Conservation (phyloP, 2,888 invertebrate species). For the Scaptomyza parva region DNA sequence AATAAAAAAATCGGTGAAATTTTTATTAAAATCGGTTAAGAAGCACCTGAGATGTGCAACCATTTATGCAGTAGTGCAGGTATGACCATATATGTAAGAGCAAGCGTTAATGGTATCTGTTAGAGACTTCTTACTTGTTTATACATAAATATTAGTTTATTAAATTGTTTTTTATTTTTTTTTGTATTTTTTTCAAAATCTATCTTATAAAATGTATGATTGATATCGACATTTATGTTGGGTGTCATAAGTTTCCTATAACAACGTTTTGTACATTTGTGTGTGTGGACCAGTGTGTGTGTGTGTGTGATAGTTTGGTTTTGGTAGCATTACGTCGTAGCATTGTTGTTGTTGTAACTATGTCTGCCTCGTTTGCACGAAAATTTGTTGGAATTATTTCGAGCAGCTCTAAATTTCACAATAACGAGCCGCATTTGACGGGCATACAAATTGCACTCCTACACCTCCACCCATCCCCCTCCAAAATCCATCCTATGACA, state of each 20-base stretch:
- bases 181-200: too few relatives aligned
- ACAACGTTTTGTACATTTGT: constrained; percentile 27
- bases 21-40: too few relatives aligned
- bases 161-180: too few relatives aligned
- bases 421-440: constrained; percentile 79
- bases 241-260: constrained; percentile 45
- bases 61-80: too few relatives aligned
- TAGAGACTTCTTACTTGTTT: too few relatives aligned
- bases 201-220: too few relatives aligned
- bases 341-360: constrained; percentile 42
- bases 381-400: constrained; percentile 80
- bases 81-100: too few relatives aligned
- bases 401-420: constrained; percentile 80
- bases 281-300: constrained; percentile 3
- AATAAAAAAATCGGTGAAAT: too few relatives aligned
- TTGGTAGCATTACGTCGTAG: constrained; percentile 2
- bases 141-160: too few relatives aligned
- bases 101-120: too few relatives aligned
- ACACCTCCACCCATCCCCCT: neutral
- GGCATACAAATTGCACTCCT: constrained; percentile 76
- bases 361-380: constrained; percentile 76
- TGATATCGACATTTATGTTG: constrained; percentile 35
- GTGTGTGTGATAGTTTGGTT: constrained; percentile 34
- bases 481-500: neutral
- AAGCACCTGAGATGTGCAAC: too few relatives aligned